Evolutionary conservation across 2,113 vertebrate genomes (phyloP).

Genomic region (Delphinapterus leucas): DNA sequence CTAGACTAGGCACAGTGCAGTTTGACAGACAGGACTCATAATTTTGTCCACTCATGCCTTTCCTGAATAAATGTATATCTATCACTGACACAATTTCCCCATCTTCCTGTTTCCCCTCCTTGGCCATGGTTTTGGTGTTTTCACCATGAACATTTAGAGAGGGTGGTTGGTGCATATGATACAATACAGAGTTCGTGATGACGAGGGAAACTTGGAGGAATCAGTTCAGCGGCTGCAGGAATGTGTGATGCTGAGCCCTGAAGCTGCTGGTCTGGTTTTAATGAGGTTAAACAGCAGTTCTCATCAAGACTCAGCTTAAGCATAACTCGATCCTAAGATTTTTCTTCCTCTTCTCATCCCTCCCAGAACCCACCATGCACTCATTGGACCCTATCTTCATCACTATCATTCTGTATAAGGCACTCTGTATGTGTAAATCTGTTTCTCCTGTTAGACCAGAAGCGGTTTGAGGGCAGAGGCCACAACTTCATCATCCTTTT

Average conservation of each 20-base stretch:
- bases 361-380: neutral
- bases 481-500: neutral
- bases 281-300: neutral
- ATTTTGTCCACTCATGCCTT: conserved; percentile 25
- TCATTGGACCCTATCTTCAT: neutral
- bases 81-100: neutral
- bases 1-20: conserved; percentile 12
- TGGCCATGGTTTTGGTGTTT: neutral
- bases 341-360: neutral
- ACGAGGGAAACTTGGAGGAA: neutral
- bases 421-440: neutral
- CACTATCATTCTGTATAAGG: neutral
- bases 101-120: conserved; percentile 35
- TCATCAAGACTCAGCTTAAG: neutral
- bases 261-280: neutral
- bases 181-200: neutral
- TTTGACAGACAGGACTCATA: conserved; percentile 43
- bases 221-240: neutral
- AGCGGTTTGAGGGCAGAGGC: neutral
- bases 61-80: conserved; percentile 64
- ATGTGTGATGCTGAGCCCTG: neutral
- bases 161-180: neutral
- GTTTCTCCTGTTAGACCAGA: neutral
- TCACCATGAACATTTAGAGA: conserved; percentile 25
- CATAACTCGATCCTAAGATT: neutral